Conservation (phyloP, 1,140 invertebrate species). For the Neuroterus valhalla region DNA sequence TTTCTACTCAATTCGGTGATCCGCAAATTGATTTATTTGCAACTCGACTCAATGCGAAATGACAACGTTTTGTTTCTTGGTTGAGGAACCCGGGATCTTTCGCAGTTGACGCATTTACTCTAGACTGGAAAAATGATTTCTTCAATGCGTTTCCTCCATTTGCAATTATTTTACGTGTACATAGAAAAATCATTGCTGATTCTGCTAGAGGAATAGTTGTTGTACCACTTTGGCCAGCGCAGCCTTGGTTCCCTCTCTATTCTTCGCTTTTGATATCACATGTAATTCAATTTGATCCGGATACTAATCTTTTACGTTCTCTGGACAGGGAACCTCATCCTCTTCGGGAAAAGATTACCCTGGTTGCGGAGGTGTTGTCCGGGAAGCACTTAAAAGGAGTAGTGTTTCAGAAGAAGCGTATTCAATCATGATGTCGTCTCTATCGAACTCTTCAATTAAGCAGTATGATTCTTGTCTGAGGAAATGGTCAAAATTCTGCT, state of each 20-base stretch:
- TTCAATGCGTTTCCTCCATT: too few relatives aligned
- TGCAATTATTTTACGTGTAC: neutral
- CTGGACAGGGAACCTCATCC: neutral
- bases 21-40: neutral
- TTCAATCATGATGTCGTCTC: constrained; percentile 39
- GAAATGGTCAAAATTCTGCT: constrained; percentile 58
- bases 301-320: too few relatives aligned
- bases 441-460: constrained; percentile 38
- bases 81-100: neutral
- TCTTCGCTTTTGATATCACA: neutral
- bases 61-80: neutral
- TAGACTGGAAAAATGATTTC: neutral
- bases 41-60: neutral
- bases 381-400: constrained; percentile 35
- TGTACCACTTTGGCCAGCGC: too few relatives aligned
- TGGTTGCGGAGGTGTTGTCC: neutral
- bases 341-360: neutral
- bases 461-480: constrained; percentile 48
- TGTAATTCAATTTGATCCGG: too few relatives aligned
- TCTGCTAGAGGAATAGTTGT: neutral
- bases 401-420: constrained; percentile 34
- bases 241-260: too few relatives aligned
- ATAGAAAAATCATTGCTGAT: neutral
- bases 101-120: neutral
- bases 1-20: neutral